Conservation (phyloP, 1,140 invertebrate species). For the Venustaconcha ellipsiformis region DNA sequence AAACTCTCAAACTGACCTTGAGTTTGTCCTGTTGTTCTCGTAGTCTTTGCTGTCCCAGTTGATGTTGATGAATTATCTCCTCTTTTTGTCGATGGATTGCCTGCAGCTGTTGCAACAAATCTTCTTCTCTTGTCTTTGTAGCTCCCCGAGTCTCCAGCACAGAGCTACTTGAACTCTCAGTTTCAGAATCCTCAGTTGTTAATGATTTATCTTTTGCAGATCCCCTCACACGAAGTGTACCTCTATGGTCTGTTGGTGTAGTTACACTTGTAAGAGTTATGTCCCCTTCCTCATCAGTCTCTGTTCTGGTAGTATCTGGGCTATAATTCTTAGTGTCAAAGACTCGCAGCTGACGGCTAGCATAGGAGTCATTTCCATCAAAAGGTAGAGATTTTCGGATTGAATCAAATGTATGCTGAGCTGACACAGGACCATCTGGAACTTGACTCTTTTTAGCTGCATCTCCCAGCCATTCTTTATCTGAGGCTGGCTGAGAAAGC, state of each 20-base stretch:
- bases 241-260: not conserved
- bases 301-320: slow-evolving; percentile 16
- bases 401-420: slow-evolving; percentile 35
- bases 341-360: slow-evolving; percentile 16
- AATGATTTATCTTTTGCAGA: slow-evolving; percentile 1
- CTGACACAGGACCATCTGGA: not conserved
- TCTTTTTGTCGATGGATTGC: slow-evolving; percentile 60
- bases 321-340: slow-evolving; percentile 25
- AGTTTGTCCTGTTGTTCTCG: slow-evolving; percentile 29
- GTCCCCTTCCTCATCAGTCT: slow-evolving; percentile 10
- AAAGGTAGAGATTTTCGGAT: slow-evolving; percentile 53
- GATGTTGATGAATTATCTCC: slow-evolving; percentile 49
- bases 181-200: slow-evolving; percentile 29
- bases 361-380: slow-evolving; percentile 42
- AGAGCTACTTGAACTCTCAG: slow-evolving; percentile 37
- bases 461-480: not conserved
- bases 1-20: slow-evolving; percentile 24
- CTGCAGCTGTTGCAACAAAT: slow-evolving; percentile 49
- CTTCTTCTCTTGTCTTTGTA: slow-evolving; percentile 42
- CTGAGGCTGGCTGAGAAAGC: slow-evolving; percentile 16
- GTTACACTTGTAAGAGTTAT: too few species aligned
- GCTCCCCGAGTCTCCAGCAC: slow-evolving; percentile 37
- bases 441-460: not conserved
- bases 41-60: slow-evolving; percentile 31
- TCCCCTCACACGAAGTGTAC: not conserved